Percentiles rank a stretch among this genome's conserved stretches.
phyloP scores from a whole-genome alignment of 2,888 invertebrate genomes.

The Caenorhabditis angaria region DNA sequence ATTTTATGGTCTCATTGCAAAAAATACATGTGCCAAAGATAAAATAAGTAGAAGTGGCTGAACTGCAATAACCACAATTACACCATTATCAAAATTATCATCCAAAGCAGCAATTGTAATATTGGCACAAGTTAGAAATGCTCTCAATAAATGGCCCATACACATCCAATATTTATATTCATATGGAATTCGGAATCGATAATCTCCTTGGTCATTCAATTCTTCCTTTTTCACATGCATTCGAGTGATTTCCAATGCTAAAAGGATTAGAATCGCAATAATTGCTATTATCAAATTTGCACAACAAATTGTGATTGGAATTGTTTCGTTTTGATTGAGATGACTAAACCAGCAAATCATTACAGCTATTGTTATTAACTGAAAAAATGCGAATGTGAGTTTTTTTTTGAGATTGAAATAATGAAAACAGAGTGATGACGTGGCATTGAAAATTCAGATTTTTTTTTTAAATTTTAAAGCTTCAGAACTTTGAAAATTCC shows the following conservation, averaged over 20 bases:
- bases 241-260: slow-evolving; percentile 32
- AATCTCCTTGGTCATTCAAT: slow-evolving; percentile 16
- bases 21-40: slow-evolving; percentile 23
- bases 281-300: slow-evolving; percentile 33
- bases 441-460: no score
- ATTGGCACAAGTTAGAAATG: slow-evolving; percentile 33
- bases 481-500: no score
- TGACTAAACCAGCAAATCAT: slow-evolving; percentile 19
- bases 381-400: slow-evolving; percentile 11
- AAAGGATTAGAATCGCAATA: slow-evolving; percentile 14
- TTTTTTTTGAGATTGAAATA: no score
- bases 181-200: slow-evolving; percentile 35
- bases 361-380: slow-evolving; percentile 11
- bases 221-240: slow-evolving; percentile 29
- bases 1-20: slow-evolving; percentile 24
- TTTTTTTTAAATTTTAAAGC: no score
- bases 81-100: slow-evolving; percentile 41
- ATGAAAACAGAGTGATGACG: not conserved
- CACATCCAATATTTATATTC: slow-evolving; percentile 33
- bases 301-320: slow-evolving; percentile 25
- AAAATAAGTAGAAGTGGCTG: slow-evolving; percentile 36
- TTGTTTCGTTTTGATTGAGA: slow-evolving; percentile 11
- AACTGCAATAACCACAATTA: slow-evolving; percentile 25
- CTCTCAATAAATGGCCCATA: slow-evolving; percentile 22
- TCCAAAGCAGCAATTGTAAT: slow-evolving; percentile 44